Evolutionary conservation across 2,888 invertebrate species (phyloP).

Genomic region (Bellardia bayeri): DNA sequence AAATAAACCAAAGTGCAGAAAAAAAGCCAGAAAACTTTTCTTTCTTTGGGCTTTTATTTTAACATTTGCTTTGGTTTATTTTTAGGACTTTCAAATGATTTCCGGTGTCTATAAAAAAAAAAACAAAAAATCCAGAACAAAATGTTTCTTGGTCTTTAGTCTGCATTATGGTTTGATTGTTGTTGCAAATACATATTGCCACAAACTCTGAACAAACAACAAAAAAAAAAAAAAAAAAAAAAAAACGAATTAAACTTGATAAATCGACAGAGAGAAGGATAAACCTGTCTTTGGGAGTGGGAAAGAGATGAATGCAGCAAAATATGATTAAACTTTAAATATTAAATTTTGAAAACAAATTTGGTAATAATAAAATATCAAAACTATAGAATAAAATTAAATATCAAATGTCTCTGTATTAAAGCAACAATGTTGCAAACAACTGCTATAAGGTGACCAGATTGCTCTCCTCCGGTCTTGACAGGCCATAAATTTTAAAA

Average conservation of each 20-base stretch:
- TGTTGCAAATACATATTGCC: neutral
- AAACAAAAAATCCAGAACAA: neutral
- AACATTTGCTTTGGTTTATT: neutral
- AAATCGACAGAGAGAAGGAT: neutral
- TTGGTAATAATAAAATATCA: constrained; percentile 3
- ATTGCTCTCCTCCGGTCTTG: neutral
- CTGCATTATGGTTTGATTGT: constrained; percentile 21
- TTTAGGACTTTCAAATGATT: constrained; percentile 60
- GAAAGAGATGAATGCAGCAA: constrained; percentile 17
- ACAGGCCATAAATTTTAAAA: too few relatives aligned
- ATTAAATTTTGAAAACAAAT: constrained; percentile 8
- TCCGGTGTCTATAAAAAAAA: constrained; percentile 44
- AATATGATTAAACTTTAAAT: constrained; percentile 32
- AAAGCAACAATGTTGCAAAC: constrained; percentile 2
- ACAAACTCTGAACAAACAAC: neutral
- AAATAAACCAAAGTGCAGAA: constrained; percentile 16
- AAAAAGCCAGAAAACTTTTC: constrained; percentile 1
- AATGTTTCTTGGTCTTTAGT: constrained; percentile 9
- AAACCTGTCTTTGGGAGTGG: neutral
- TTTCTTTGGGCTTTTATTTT: constrained; percentile 10
- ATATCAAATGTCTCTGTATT: constrained; percentile 50
- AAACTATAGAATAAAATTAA: neutral
- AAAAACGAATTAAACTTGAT: neutral
- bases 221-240: neutral
- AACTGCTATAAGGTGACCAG: constrained; percentile 6